A percentile compares a stretch with the other conserved stretches of the same genome.
Conservation (phyloP, 2,888 invertebrate species). For the Amphimallon solstitiale region DNA sequence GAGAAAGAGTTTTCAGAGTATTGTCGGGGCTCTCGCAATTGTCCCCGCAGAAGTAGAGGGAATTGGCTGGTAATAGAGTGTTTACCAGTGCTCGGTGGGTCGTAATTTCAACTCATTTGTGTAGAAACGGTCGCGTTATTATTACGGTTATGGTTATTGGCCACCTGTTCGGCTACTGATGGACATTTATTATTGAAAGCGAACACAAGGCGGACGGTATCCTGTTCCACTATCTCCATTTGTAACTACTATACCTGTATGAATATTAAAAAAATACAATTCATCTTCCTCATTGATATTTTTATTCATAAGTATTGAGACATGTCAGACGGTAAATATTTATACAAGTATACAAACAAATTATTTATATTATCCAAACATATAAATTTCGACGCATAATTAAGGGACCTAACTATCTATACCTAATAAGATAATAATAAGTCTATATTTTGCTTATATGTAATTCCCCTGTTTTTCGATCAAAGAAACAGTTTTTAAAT, state of each 20-base stretch:
- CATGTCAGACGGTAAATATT: too few species aligned
- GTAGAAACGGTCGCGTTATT: slow-evolving; percentile 65
- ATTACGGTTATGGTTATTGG: slow-evolving; percentile 67
- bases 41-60: slow-evolving; percentile 55
- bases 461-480: too few species aligned
- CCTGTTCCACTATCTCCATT: slow-evolving; percentile 28
- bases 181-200: slow-evolving; percentile 51
- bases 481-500: too few species aligned
- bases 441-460: too few species aligned
- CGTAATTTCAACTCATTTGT: slow-evolving; percentile 66
- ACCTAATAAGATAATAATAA: too few species aligned
- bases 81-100: slow-evolving; percentile 63
- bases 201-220: slow-evolving; percentile 42
- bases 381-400: too few species aligned
- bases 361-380: too few species aligned
- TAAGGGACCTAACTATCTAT: too few species aligned
- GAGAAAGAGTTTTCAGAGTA: slow-evolving; percentile 36
- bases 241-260: neutral
- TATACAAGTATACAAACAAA: too few species aligned
- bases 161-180: slow-evolving; percentile 63
- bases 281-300: neutral
- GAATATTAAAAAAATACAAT: too few species aligned
- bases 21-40: slow-evolving; percentile 43
- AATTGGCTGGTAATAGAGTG: slow-evolving; percentile 64
- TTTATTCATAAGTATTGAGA: neutral